Base-by-base conservation (phyloP, 2,113 vertebrate genomes). In the Arothron firmamentum region DNA sequence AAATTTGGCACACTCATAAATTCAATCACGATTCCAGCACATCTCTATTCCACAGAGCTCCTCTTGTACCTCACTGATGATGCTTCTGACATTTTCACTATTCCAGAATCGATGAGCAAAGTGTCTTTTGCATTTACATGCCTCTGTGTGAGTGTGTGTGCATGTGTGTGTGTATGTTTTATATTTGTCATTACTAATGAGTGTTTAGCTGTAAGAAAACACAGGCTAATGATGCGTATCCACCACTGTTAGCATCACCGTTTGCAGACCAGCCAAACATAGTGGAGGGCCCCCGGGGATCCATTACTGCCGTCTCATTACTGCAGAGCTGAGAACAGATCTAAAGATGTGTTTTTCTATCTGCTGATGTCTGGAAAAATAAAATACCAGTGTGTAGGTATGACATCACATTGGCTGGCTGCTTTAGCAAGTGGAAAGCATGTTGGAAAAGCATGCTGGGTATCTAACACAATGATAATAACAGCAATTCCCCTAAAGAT, bases 221-320 rank as follows among this genome's bases (percentile, higher is more conserved):
- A 59, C 28, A 0, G 67, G 48, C 78, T 85, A 88, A 87, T 80
- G 81, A 88, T 75, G 79, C 67, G 12, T 77, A 70, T 28, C 67
- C 77, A 66, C 43, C 72, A 67, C 56, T 65, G 60, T 65, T 25
- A 18, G 57, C 54, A 65, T 63, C 69, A 45, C 65, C 51, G 72
- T 59, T 68, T 59, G 56, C 68, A 63, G 67, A 76, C 34, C 59
- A 75, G 71, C 59, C 42, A 46, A 68, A 76, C 41, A 12, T 42
- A 43, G 9, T 18, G 12, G 14, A 50, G 62, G 14, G 75, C 43
- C 80, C 65, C 77, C 38, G 52, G 62, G 78, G 78, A 72, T 75
- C 69, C 71, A 62, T 76, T 77, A 73, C 57, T 28, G 62, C 43
- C 5, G 48, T 65, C 67, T 86, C 79, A 77, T 84, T 80, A 83